A percentile compares a stretch with the other conserved stretches of the same genome.
phyloP scores from a whole-genome alignment of 1,140 invertebrate genomes.

The Neuroterus valhalla region DNA sequence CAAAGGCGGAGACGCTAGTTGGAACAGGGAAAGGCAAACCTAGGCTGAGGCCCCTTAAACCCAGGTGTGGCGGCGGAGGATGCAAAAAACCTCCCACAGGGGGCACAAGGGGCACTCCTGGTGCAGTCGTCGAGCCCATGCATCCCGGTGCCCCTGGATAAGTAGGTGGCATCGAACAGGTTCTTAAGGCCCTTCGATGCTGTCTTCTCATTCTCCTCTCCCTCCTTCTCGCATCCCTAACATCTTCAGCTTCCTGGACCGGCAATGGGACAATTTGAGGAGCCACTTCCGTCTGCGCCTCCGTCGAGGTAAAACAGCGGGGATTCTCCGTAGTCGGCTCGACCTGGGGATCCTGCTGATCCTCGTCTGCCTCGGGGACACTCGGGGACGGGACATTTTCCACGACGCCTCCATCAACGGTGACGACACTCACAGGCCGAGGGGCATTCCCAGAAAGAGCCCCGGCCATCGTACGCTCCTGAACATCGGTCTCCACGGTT shows the following conservation, averaged over 20 bases:
- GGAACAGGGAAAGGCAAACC: constrained; percentile 73
- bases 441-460: constrained; percentile 70
- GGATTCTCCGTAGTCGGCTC: constrained; percentile 20
- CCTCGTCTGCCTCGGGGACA: constrained; percentile 9
- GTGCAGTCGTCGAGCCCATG: constrained; percentile 38
- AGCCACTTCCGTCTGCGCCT: constrained; percentile 69
- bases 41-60: constrained; percentile 70
- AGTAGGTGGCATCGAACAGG: constrained; percentile 67
- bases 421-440: constrained; percentile 70
- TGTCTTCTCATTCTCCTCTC: constrained; percentile 67
- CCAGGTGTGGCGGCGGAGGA: constrained; percentile 70
- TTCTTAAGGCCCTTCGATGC: constrained; percentile 62
- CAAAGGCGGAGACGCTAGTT: constrained; percentile 72
- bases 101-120: constrained; percentile 62
- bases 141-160: constrained; percentile 58
- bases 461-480: constrained; percentile 70
- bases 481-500: constrained; percentile 64
- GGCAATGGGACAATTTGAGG: constrained; percentile 39
- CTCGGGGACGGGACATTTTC: constrained; percentile 30
- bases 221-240: constrained; percentile 63
- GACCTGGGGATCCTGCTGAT: constrained; percentile 31
- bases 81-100: constrained; percentile 67
- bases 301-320: constrained; percentile 68
- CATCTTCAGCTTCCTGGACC: constrained; percentile 54
- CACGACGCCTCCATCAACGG: constrained; percentile 61